These are phyloP conservation scores for Strigops habroptila DNA, from an alignment of 2,113 vertebrate genomes.

Conservation along the genomic window DNA sequence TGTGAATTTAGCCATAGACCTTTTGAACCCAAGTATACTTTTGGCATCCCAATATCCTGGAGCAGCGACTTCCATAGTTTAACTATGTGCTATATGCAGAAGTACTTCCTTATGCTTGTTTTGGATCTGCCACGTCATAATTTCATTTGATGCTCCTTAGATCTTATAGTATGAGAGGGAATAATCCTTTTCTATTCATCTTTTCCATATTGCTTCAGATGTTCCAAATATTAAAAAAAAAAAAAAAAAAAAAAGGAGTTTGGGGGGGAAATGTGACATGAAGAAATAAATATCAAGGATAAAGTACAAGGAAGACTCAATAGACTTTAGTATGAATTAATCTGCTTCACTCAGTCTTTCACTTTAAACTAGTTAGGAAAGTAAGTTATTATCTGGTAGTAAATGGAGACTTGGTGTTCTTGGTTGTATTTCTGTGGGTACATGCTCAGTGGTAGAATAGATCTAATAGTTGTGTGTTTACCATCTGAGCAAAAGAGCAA, in stretches of 20 bases:
- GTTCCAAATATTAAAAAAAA: slow-evolving; percentile 4
- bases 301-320: neutral
- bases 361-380: neutral
- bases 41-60: slow-evolving; percentile 52
- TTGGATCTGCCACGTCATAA: slow-evolving; percentile 57
- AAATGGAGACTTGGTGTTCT: neutral
- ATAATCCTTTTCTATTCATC: slow-evolving; percentile 45
- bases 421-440: neutral
- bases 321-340: neutral
- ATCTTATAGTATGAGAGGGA: slow-evolving; percentile 39
- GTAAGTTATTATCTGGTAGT: neutral
- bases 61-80: slow-evolving; percentile 13
- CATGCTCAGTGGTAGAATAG: neutral
- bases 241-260: accelerated
- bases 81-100: slow-evolving; percentile 49
- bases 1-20: neutral
- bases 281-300: neutral
- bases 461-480: neutral
- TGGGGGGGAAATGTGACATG: neutral
- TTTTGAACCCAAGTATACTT: slow-evolving; percentile 38
- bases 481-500: neutral
- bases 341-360: neutral
- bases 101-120: slow-evolving; percentile 67
- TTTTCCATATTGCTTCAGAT: slow-evolving; percentile 55
- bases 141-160: slow-evolving; percentile 63